Evolutionary conservation across 2,888 invertebrate genomes (phyloP).

Genomic region (Drosophila emarginata): DNA sequence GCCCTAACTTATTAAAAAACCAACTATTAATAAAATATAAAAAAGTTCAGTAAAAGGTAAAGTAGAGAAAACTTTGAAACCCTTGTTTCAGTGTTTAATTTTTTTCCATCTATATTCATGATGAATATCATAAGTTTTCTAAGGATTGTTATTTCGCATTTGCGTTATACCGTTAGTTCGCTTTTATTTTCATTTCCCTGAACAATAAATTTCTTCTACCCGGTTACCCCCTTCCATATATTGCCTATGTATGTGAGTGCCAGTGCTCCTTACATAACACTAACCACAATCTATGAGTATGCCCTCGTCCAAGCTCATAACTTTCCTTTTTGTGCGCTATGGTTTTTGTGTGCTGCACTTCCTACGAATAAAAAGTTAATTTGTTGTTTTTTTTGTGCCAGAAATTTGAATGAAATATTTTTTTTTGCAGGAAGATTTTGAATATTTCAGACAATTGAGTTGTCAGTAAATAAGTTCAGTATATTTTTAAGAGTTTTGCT

Average conservation of each 20-base stretch:
- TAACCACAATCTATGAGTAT: slow-evolving; percentile 28
- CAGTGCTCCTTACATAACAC: slow-evolving; percentile 23
- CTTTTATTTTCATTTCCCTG: slow-evolving; percentile 9
- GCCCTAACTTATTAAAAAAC: too few relatives aligned
- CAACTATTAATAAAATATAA: too few relatives aligned
- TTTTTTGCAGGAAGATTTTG: not conserved
- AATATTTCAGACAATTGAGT: slow-evolving; percentile 9
- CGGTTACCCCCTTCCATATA: too few relatives aligned
- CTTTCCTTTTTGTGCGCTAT: not conserved
- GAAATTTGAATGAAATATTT: slow-evolving; percentile 1
- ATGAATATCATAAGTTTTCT: too few relatives aligned
- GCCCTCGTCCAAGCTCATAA: slow-evolving; percentile 4
- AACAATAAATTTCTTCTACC: not conserved
- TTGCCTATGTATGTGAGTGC: not conserved
- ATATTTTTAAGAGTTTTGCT: not conserved
- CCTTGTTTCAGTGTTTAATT: not conserved
- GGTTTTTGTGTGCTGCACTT: slow-evolving; percentile 11
- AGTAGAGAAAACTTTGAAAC: not conserved
- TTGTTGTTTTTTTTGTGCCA: not conserved
- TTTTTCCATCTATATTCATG: not conserved
- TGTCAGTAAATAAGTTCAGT: slow-evolving; percentile 7
- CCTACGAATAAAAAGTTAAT: slow-evolving; percentile 5
- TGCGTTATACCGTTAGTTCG: too few relatives aligned
- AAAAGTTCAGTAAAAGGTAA: too few relatives aligned
- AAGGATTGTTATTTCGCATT: too few relatives aligned